phyloP scores from a whole-genome alignment of 2,113 vertebrate genomes.

The Kryptolebias marmoratus region DNA sequence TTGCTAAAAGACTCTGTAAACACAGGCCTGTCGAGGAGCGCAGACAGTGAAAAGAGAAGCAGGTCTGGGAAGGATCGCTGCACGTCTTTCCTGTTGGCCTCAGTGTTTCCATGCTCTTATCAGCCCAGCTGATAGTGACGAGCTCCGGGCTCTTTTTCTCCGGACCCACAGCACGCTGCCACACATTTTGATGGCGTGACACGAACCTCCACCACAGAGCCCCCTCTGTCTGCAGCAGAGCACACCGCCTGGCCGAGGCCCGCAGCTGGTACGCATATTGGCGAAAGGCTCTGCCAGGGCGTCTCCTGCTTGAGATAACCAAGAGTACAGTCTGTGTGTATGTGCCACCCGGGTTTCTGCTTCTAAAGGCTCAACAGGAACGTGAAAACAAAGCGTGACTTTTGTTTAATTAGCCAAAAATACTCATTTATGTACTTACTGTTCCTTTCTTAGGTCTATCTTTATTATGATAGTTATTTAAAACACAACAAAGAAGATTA shows the following conservation, averaged over 20 bases:
- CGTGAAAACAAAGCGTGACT: not conserved
- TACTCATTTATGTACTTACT: not conserved
- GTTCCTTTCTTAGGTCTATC: not conserved
- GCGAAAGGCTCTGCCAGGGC: slow-evolving; percentile 53
- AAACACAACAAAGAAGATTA: no score
- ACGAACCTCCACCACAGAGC: slow-evolving; percentile 68
- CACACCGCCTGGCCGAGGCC: slow-evolving; percentile 46
- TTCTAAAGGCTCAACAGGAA: not conserved
- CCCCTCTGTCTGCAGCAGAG: slow-evolving; percentile 66
- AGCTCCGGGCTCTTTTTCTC: slow-evolving; percentile 71
- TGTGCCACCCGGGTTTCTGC: slow-evolving; percentile 4
- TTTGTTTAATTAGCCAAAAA: not conserved
- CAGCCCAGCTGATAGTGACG: slow-evolving; percentile 70
- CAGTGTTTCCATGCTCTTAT: slow-evolving; percentile 80
- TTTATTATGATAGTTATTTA: not conserved
- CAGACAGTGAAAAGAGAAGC: slow-evolving; percentile 60
- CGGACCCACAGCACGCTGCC: slow-evolving; percentile 73
- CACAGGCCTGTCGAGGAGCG: slow-evolving; percentile 14
- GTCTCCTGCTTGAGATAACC: slow-evolving; percentile 40
- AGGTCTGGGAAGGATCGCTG: slow-evolving; percentile 73
- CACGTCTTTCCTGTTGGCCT: slow-evolving; percentile 74
- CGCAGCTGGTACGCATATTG: slow-evolving; percentile 68
- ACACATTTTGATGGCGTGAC: slow-evolving; percentile 75
- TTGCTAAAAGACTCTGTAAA: slow-evolving; percentile 19
- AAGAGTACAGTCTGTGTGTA: slow-evolving; percentile 2